A percentile compares a stretch with the other conserved stretches of the same genome.
Conservation (phyloP, 2,113 vertebrate genomes). For the Rissa tridactyla region DNA sequence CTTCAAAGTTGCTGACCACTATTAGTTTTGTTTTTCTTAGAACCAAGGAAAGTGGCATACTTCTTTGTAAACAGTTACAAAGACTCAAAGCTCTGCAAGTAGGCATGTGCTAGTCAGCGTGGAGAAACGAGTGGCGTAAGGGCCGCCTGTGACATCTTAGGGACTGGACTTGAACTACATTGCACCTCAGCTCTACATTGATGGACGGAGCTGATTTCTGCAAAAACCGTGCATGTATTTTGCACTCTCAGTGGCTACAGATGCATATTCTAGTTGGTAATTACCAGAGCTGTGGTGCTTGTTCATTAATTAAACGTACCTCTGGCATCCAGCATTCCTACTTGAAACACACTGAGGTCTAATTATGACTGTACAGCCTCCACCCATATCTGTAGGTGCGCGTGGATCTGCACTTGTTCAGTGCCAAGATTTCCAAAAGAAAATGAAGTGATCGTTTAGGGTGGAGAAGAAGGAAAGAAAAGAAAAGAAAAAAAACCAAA, state of each 20-base stretch:
- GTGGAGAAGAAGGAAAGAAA: neutral
- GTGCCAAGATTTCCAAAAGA: neutral
- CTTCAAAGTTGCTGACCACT: neutral
- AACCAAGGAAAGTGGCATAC: neutral
- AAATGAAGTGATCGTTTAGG: neutral
- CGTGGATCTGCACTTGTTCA: neutral
- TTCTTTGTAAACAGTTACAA: neutral
- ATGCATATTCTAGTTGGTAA: neutral
- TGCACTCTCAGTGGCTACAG: neutral
- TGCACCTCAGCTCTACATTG: neutral
- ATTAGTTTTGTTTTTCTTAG: neutral
- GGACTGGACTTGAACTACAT: neutral
- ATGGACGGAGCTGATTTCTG: neutral
- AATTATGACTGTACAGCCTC: neutral
- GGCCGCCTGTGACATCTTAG: neutral
- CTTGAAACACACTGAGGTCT: neutral
- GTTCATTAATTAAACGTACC: neutral
- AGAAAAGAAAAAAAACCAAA: neutral
- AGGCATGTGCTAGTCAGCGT: neutral
- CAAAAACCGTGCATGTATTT: neutral
- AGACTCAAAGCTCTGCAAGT: neutral
- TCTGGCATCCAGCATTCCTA: neutral
- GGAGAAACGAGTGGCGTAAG: neutral
- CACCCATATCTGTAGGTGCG: rapidly evolving
- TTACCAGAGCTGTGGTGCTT: neutral